Percentiles rank a stretch among this genome's conserved stretches.
These are phyloP conservation scores for Lophius piscatorius DNA, from an alignment of 2,113 vertebrate species.

Conservation along the genomic window DNA sequence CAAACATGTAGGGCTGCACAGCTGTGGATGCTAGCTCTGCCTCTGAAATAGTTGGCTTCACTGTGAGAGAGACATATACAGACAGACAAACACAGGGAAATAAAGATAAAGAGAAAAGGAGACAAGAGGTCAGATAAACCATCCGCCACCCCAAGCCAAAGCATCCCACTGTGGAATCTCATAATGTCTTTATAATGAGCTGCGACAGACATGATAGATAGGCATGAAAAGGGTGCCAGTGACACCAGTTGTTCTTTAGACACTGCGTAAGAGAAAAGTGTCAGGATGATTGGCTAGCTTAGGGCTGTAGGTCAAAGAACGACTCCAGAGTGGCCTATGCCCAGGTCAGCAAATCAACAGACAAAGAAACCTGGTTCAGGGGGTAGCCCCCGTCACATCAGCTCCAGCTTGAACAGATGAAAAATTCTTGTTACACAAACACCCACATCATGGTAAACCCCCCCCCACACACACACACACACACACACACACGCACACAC, in stretches of 20 bases:
- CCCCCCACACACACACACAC: background rate
- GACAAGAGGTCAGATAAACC: conserved; percentile 34
- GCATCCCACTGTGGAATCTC: conserved; percentile 30
- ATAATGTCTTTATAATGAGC: conserved; percentile 66
- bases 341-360: conserved; percentile 46
- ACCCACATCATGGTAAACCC: background rate
- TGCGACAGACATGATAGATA: conserved; percentile 50
- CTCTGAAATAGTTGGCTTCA: conserved; percentile 87
- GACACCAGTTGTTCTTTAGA: conserved; percentile 48
- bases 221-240: conserved; percentile 48
- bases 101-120: conserved; percentile 11
- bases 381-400: conserved; percentile 9
- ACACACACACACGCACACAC: background rate
- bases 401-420: conserved; percentile 1
- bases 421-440: background rate
- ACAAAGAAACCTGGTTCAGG: conserved; percentile 24
- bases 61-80: conserved; percentile 65
- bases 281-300: conserved; percentile 48
- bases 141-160: background rate
- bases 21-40: conserved; percentile 73
- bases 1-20: conserved; percentile 64
- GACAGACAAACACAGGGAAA: conserved; percentile 18
- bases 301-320: conserved; percentile 55
- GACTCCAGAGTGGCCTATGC: conserved; percentile 42
- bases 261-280: conserved; percentile 35